Evolutionary conservation across 2,888 invertebrate genomes (phyloP).

Genomic region (Eledone cirrhosa): DNA sequence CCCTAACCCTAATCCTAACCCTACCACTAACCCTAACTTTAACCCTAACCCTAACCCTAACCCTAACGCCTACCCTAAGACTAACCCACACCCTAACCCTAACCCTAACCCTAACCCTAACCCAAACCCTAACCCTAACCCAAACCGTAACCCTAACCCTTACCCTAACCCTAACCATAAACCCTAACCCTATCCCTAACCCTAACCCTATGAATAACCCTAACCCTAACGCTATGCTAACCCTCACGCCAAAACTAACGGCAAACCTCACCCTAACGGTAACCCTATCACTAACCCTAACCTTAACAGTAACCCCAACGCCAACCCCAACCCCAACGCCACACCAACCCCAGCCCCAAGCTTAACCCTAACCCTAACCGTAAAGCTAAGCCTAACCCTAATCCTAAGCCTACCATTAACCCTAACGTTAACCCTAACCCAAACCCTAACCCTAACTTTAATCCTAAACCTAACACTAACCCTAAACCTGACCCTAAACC

Average conservation of each 20-base stretch:
- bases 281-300: background rate
- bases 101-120: too few relatives aligned
- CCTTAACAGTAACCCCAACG: background rate
- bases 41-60: too few relatives aligned
- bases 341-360: background rate
- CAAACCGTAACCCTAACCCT: background rate
- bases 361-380: background rate
- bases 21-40: too few relatives aligned
- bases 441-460: too few relatives aligned
- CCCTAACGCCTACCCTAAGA: too few relatives aligned
- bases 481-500: background rate
- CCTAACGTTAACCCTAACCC: too few relatives aligned
- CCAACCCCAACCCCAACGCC: background rate
- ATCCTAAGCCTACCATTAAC: too few relatives aligned
- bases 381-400: background rate
- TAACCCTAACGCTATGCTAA: constrained; percentile 18
- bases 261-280: background rate
- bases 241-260: background rate
- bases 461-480: background rate
- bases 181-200: background rate
- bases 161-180: background rate
- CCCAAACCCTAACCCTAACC: background rate
- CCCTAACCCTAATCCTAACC: too few relatives aligned
- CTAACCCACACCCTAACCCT: background rate
- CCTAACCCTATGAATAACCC: constrained; percentile 10